Base-by-base conservation (phyloP, 1,140 invertebrate genomes). In the Caenorhabditis tropicalis region DNA sequence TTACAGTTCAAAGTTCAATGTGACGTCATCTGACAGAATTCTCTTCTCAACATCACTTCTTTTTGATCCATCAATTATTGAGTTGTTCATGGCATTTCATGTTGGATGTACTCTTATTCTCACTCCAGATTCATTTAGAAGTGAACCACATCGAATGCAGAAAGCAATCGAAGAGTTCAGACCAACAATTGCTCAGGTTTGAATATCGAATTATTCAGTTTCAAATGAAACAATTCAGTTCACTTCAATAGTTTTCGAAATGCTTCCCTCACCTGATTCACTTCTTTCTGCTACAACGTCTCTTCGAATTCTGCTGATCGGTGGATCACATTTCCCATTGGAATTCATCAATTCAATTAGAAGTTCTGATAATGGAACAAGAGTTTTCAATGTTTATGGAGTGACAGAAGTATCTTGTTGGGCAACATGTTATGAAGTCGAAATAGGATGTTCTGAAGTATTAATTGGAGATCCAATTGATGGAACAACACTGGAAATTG, bases 321-420 rank as follows among this genome's bases (percentile, higher is more conserved):
- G 83, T 1, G 83, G 83, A 15, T 65, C 70, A 60, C 39, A 80
- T 27, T 65, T 84, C 19, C 51, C 51, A 36, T 39, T 53, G n/a
- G 3, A 3, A 15, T 51, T 31, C n/a, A 31, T 81, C 31, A 81
- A 81, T 31, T 53, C 48, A 53, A 9, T 51, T 1, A 31, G 79
- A 39, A 53, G 29, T 39, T 19, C 48, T 19, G 48, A 39, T 7
- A 81, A 81, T 16, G 1, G 3, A 4, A 81, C 79, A 2, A 4
- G 51, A 19, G 36, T 84, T 39, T 84, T 65, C 70, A 65, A 84
- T 60, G 83, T 84, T 12, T 84, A 84, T 74, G 83, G 83, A 51
- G 53, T 84, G n/a, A 84, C 65, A n/a, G 83, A 84, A 53, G 83
- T 84, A 4, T 84, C 83, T 0, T 84, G 83, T 24, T 84, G 83